Conservation (phyloP, 2,888 invertebrate species). For the Brenthis hecate region DNA sequence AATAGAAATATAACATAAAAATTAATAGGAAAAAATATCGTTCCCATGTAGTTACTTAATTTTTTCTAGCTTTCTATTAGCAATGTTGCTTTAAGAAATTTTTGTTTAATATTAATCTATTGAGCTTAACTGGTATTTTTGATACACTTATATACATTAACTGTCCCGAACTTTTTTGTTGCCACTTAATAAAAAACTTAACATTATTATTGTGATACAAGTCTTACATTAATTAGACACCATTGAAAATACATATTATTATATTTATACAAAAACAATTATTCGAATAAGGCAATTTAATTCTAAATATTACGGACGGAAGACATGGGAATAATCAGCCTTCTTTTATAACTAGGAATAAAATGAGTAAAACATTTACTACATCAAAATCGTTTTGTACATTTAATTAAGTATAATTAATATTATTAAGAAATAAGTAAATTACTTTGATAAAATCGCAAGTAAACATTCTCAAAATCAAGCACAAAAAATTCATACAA, state of each 20-base stretch:
- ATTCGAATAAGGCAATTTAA: constrained; percentile 12
- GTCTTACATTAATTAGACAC: constrained; percentile 25
- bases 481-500: neutral
- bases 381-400: constrained; percentile 41
- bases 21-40: no score
- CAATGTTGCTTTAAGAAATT: no score
- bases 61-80: no score
- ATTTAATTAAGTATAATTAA: constrained; percentile 31
- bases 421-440: neutral
- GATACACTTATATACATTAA: no score
- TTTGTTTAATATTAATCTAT: no score
- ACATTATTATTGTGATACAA: constrained; percentile 23
- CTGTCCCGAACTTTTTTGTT: no score
- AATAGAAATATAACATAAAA: no score
- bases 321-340: constrained; percentile 45
- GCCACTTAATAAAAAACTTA: constrained; percentile 1
- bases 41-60: no score
- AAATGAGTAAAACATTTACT: neutral
- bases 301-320: constrained; percentile 38
- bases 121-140: no score
- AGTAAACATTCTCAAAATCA: neutral
- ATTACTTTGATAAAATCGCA: neutral
- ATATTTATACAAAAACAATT: constrained; percentile 28
- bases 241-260: constrained; percentile 18
- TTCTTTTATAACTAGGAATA: constrained; percentile 32